A percentile compares a stretch with the other conserved stretches of the same genome.
Evolutionary conservation across 2,113 vertebrate genomes (phyloP).

Genomic region (Hystrix brachyura): DNA sequence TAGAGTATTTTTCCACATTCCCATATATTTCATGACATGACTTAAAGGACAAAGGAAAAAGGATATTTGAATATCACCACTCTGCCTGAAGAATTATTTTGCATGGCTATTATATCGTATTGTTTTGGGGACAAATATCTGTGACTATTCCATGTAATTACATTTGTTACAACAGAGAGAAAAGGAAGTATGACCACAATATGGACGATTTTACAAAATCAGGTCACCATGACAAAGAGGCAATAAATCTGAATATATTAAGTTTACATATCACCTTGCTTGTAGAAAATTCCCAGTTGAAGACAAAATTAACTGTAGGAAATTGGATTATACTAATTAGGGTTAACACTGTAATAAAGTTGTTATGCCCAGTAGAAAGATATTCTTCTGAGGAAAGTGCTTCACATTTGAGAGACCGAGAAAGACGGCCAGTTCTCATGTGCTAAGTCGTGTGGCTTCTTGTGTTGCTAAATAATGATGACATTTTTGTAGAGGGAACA

Average conservation of each 20-base stretch:
- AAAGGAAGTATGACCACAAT: not conserved
- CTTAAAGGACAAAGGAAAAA: slow-evolving; percentile 1
- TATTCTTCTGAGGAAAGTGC: slow-evolving; percentile 34
- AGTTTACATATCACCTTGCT: not conserved
- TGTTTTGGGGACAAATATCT: not conserved
- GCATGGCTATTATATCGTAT: not conserved
- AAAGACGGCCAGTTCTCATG: not conserved
- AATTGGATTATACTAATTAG: slow-evolving; percentile 19
- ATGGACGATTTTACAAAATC: slow-evolving; percentile 26
- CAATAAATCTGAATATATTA: slow-evolving; percentile 27
- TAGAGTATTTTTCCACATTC: not conserved
- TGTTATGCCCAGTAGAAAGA: not conserved
- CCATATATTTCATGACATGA: not conserved
- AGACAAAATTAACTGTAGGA: slow-evolving; percentile 58
- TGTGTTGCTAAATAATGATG: not conserved
- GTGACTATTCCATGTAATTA: not conserved
- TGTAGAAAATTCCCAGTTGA: slow-evolving; percentile 37
- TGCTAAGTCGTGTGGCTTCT: not conserved
- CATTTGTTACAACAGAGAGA: not conserved
- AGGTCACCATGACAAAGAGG: not conserved
- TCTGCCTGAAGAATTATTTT: not conserved
- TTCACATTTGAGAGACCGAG: not conserved
- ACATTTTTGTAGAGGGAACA: not conserved
- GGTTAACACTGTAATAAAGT: not conserved
- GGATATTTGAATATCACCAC: not conserved